Evolutionary conservation across 2,797 vertebrate genomes (phyloP), one percentile per base, ranked within the genome.

Genomic region (Halcyon smyrnensis): DNA sequence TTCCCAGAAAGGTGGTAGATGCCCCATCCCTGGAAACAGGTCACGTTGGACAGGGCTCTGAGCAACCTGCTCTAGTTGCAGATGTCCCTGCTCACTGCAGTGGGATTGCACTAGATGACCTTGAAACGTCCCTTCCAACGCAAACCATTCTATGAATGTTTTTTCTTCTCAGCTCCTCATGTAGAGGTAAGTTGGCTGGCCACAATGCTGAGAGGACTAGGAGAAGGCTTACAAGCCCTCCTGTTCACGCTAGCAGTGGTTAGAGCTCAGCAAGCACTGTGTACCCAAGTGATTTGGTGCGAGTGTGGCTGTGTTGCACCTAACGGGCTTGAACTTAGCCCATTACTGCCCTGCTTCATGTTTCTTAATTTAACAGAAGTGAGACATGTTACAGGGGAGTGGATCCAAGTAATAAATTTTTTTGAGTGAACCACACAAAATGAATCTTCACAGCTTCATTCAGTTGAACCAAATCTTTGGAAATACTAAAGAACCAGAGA

Each of bases 221-320:
- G 12, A 75, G 12, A 30, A 36, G 54, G 18, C 2, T 50, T 16
- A 8, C 4, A 63, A 74, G 3, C 11, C 30, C 18, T 79, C 12
- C 18, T 21, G 20, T 12, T 73, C 23, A 13, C 11, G 2, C 5
- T 3, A 15, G 4, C 2, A 14, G 9, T 19, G 15, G 15, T 68
- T 68, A 10, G 3, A 59, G 17, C 8, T 48, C 30, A 73, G 9
- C 8, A 5, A 0, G 8, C 7, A 28, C 27, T n/a, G 8, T 4
- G 27, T 7, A 8, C 15, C 24, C 1, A 0, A 59, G 25, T 24
- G 36, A 13, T 30, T 12, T 32, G 36, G 16, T 25, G 41, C 2
- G 3, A 32, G 10, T 28, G 28, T 65, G 62, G 19, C 24, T 60
- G 36, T 1, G 0, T 3, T 39, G 15, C 27, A 37, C 12, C 13